Percentiles rank a stretch among this genome's conserved stretches.
Evolutionary conservation across 2,888 invertebrate genomes (phyloP).

Genomic region (Mellilla xanthometata): DNA sequence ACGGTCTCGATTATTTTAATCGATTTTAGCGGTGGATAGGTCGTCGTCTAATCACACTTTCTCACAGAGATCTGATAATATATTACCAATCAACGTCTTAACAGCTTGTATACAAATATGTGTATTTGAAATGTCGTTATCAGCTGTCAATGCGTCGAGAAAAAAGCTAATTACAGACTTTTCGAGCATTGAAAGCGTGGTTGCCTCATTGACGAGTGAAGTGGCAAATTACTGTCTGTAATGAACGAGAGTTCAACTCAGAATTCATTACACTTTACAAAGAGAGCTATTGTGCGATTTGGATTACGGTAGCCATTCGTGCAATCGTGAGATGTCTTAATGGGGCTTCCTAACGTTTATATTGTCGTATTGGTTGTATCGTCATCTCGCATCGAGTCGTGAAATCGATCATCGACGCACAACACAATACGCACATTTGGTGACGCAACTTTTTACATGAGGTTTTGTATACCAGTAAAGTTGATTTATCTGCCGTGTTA

Average conservation of each 20-base stretch:
- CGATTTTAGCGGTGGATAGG: slow-evolving; percentile 27
- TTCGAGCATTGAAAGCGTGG: slow-evolving; percentile 24
- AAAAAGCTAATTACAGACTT: slow-evolving; percentile 23
- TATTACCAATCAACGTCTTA: neutral
- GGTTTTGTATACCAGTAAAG: slow-evolving; percentile 50
- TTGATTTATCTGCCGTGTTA: slow-evolving; percentile 53
- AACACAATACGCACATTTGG: slow-evolving; percentile 45
- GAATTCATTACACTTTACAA: slow-evolving; percentile 54
- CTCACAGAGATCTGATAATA: neutral
- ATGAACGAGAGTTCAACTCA: slow-evolving; percentile 39
- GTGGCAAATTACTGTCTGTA: slow-evolving; percentile 39
- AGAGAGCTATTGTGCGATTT: slow-evolving; percentile 43
- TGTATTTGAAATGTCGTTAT: slow-evolving; percentile 1
- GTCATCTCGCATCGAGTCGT: slow-evolving; percentile 47
- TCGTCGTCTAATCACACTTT: slow-evolving; percentile 14
- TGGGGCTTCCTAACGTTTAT: slow-evolving; percentile 43
- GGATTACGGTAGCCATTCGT: slow-evolving; percentile 43
- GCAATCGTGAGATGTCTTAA: slow-evolving; percentile 47
- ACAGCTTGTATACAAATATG: neutral
- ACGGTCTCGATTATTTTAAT: slow-evolving; percentile 31
- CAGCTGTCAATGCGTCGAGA: slow-evolving; percentile 6
- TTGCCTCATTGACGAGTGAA: slow-evolving; percentile 27
- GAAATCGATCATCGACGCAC: slow-evolving; percentile 57
- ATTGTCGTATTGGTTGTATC: slow-evolving; percentile 44
- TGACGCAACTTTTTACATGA: slow-evolving; percentile 56